These are phyloP conservation scores for Drosophila helvetica DNA, from an alignment of 2,888 invertebrate species.

Conservation along the genomic window DNA sequence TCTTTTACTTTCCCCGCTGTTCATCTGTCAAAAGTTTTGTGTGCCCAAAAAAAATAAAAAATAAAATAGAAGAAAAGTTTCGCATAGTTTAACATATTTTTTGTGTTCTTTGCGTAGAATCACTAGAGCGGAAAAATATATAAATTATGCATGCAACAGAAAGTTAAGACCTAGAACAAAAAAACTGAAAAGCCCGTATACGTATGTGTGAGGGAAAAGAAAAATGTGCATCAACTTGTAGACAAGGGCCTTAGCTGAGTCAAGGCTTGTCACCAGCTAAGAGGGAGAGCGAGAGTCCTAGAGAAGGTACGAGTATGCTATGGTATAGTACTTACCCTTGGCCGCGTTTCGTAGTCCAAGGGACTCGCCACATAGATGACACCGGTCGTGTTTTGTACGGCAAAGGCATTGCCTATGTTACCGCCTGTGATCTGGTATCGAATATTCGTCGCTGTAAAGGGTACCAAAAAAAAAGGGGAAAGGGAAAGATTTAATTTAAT, in stretches of 20 bases:
- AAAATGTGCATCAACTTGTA: slow-evolving; percentile 41
- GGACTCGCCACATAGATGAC: slow-evolving; percentile 98
- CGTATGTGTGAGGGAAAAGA: slow-evolving; percentile 1
- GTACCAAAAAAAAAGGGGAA: not conserved
- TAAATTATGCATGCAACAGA: slow-evolving; percentile 71
- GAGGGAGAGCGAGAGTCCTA: not conserved
- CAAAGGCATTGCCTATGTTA: slow-evolving; percentile 98
- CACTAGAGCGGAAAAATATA: slow-evolving; percentile 59
- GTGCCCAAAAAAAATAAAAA: not conserved
- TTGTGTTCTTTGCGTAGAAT: slow-evolving; percentile 49
- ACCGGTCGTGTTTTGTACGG: slow-evolving; percentile 98
- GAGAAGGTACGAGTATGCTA: too few relatives aligned
- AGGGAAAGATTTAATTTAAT: slow-evolving; percentile 10
- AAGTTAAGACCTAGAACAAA: slow-evolving; percentile 44
- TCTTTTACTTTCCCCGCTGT: slow-evolving; percentile 33
- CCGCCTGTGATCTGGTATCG: slow-evolving; percentile 99
- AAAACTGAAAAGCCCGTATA: slow-evolving; percentile 6
- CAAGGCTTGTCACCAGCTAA: slow-evolving; percentile 33
- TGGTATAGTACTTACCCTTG: slow-evolving; percentile 90
- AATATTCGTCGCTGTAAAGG: slow-evolving; percentile 96
- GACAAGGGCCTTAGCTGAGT: slow-evolving; percentile 24
- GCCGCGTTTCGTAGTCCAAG: slow-evolving; percentile 97
- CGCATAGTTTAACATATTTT: slow-evolving; percentile 76
- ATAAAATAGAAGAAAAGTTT: slow-evolving; percentile 51
- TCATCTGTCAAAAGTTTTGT: slow-evolving; percentile 46